Evolutionary conservation across 2,797 vertebrate genomes (phyloP).

Genomic region (Lepilemur ruficaudatus): DNA sequence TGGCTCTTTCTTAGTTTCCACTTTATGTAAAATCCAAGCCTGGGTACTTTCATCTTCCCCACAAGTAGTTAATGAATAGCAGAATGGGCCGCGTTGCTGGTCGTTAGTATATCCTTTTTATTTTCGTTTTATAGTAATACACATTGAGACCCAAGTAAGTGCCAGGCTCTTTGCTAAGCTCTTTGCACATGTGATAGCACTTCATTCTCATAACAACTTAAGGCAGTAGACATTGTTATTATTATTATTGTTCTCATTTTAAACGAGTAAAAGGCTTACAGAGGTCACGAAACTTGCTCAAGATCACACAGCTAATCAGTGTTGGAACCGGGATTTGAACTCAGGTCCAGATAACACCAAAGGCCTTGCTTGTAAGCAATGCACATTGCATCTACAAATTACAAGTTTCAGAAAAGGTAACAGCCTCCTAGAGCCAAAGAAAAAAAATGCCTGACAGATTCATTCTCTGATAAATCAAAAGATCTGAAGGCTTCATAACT

Average conservation of each 20-base stretch:
- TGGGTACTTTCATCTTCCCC: neutral
- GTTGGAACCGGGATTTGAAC: neutral
- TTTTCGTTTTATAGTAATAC: neutral
- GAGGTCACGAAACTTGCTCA: neutral
- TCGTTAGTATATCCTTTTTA: neutral
- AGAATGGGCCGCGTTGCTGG: neutral
- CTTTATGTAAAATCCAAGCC: neutral
- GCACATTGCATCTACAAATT: neutral
- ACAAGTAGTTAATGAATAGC: neutral
- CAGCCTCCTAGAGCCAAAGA: neutral
- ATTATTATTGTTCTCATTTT: neutral
- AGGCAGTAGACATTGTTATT: neutral
- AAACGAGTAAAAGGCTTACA: neutral
- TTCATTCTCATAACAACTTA: neutral
- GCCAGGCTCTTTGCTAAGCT: neutral
- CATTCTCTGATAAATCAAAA: slow-evolving; percentile 15
- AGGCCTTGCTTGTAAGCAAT: neutral
- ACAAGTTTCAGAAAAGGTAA: neutral
- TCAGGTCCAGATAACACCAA: neutral
- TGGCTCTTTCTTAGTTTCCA: neutral
- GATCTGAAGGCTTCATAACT: slow-evolving; percentile 9
- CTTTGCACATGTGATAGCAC: neutral
- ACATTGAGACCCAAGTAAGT: neutral
- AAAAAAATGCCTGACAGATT: neutral
- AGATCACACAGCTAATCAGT: neutral